A percentile compares a stretch with the other conserved stretches of the same genome.
Evolutionary conservation across 2,113 vertebrate species (phyloP).

Genomic region (Malurus melanocephalus): DNA sequence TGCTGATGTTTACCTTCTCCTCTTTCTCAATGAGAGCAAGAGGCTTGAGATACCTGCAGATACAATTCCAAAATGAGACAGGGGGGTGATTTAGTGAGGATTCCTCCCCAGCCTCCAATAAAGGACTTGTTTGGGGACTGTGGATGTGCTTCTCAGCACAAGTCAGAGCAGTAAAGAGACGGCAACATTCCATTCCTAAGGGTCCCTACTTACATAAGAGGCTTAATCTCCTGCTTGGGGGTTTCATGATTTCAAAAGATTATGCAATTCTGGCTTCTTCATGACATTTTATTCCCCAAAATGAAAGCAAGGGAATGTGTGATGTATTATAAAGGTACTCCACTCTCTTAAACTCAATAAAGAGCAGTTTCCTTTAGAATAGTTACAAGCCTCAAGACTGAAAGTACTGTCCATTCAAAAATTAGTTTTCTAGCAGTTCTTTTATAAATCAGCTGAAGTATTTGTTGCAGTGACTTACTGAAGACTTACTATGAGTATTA

Average conservation of each 20-base stretch:
- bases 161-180: not conserved
- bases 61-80: not conserved
- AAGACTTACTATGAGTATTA: not conserved
- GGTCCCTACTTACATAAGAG: not conserved
- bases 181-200: not conserved
- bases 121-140: fast-evolving
- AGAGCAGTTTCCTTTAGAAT: not conserved
- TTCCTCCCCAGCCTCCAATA: not conserved
- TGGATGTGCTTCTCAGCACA: no score
- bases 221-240: not conserved
- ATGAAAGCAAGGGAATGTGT: not conserved
- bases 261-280: not conserved
- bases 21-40: not conserved
- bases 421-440: not conserved
- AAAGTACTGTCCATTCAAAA: not conserved
- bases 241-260: fast-evolving
- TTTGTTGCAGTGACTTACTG: not conserved
- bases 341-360: not conserved
- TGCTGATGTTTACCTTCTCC: not conserved
- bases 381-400: not conserved
- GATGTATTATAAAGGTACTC: not conserved
- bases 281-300: not conserved
- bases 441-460: not conserved
- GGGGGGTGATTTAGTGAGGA: not conserved
- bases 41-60: not conserved